Base-by-base conservation (phyloP, 2,888 invertebrate genomes). In the Amblyteles armatorius region DNA sequence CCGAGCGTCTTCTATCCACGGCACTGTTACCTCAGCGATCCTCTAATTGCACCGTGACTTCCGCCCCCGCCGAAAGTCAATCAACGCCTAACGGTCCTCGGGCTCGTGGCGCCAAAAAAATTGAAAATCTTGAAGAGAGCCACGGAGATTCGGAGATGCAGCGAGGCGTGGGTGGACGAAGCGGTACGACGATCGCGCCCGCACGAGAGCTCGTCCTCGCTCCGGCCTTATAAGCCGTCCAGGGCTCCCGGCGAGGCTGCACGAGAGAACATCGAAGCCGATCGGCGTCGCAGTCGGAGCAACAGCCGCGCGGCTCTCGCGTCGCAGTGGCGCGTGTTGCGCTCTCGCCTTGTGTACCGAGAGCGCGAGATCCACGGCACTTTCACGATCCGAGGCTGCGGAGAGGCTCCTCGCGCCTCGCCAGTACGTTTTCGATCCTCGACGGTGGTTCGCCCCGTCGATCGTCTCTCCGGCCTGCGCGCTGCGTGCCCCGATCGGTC, bases 341-440 rank as follows among this genome's bases (percentile, higher is more conserved):
- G 72, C 55, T 55, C 65, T 33, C 22, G 29, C 57, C n/a, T 60
- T 68, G 65, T 48, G 48, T 69, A 57, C 71, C 76, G 69, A 63
- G 19, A 57, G 52, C 52, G 81, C 13, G 71, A 22, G 26, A 44
- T 50, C 74, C 57, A 71, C 65, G 60, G 60, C 68, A 85, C 85
- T 85, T 85, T 85, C 85, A 85, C 85, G 85, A 79, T 82, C 63
- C 68, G 82, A 73, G 57, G 48, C 50, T 29, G 69, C 67, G 82
- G 63, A 74, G 78, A 55, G 65, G 81, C 40, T 69, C 69, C 44
- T 81, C 67, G 77, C 74, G 44, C 68, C 63, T 73, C 57, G 29
- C 22, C 85, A 85, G 85, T 85, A 79, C 72, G 85, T 85, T 85
- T 85, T 85, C 60, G 85, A 76, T 71, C 44, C 76, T 81, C 78